These are phyloP conservation scores for Callaeas wilsoni DNA, from an alignment of 2,113 vertebrate genomes.

Conservation along the genomic window DNA sequence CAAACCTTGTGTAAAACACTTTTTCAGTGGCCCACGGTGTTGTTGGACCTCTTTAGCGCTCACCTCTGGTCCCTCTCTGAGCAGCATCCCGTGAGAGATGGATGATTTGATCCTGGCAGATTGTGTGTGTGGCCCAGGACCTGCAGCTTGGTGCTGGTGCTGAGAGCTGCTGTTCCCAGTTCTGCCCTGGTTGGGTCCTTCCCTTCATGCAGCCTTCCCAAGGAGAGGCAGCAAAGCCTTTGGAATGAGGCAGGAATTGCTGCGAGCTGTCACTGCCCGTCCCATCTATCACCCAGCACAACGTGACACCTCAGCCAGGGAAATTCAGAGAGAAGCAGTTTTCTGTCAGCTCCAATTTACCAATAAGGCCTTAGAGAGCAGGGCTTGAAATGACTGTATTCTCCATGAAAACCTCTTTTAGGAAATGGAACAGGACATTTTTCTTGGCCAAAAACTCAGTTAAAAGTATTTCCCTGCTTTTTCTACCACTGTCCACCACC, in stretches of 20 bases:
- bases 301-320: background rate
- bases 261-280: background rate
- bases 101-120: background rate
- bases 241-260: background rate
- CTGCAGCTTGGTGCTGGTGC: background rate
- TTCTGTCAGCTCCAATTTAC: constrained; percentile 34
- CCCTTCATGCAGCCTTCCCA: background rate
- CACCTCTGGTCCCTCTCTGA: background rate
- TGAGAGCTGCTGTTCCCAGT: background rate
- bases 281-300: background rate
- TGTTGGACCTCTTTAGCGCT: background rate
- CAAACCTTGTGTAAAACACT: background rate
- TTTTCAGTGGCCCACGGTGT: background rate
- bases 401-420: background rate
- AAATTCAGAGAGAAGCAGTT: constrained; percentile 34
- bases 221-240: background rate
- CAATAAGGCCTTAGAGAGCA: background rate
- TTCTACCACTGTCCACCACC: background rate
- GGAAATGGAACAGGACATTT: background rate
- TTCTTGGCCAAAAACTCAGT: background rate
- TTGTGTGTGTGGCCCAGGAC: background rate
- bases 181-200: background rate
- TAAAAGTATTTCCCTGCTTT: background rate
- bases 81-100: background rate
- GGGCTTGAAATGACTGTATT: background rate